Conservation (phyloP, 2,113 vertebrate genomes). For the Nipponia nippon region DNA sequence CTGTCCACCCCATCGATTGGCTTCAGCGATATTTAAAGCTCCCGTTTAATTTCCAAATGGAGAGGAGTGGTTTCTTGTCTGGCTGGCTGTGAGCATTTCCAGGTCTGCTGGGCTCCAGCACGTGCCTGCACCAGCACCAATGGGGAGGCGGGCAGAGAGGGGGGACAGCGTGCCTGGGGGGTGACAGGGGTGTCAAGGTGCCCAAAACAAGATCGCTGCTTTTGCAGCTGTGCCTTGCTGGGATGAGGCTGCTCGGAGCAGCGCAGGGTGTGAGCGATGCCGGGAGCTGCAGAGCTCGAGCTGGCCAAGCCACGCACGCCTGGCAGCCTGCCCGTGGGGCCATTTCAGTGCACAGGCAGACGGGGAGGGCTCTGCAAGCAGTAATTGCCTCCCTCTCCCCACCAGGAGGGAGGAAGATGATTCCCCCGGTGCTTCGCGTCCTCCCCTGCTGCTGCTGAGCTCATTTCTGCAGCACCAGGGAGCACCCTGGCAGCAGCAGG, state of each 20-base stretch:
- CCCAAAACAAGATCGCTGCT: not conserved
- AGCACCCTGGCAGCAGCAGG: not conserved
- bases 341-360: not conserved
- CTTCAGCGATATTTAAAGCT: slow-evolving; percentile 23
- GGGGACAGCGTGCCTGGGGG: not conserved
- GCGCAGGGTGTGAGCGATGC: not conserved
- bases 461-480: not conserved
- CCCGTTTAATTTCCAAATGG: slow-evolving; percentile 49
- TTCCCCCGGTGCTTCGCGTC: fast-evolving
- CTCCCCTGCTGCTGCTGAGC: not conserved
- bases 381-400: not conserved
- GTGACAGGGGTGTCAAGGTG: no score
- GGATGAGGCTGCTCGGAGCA: not conserved
- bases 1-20: not conserved
- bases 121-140: fast-evolving
- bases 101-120: not conserved
- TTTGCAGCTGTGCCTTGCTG: not conserved
- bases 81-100: not conserved
- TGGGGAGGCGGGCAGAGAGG: not conserved
- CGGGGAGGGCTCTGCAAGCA: not conserved
- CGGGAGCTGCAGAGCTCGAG: not conserved
- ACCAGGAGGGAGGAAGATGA: not conserved
- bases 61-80: not conserved
- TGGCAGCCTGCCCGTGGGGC: not conserved
- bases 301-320: not conserved